phyloP scores from a whole-genome alignment of 2,113 vertebrate species.

The Litocranius walleri region DNA sequence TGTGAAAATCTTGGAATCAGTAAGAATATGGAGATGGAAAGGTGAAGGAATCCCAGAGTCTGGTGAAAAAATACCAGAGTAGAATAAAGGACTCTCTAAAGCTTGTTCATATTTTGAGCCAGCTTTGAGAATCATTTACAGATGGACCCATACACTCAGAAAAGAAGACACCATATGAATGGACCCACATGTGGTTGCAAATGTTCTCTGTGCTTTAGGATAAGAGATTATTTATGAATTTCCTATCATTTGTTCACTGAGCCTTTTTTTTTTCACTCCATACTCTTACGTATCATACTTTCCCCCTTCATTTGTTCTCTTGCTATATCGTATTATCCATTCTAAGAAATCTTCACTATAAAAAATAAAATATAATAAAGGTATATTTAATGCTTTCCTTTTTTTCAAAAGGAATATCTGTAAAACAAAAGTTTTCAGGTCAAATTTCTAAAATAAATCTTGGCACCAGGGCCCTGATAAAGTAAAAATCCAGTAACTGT shows the following conservation, averaged over 20 bases:
- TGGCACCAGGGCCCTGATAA: background rate
- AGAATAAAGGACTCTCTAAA: background rate
- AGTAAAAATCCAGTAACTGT: background rate
- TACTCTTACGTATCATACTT: background rate
- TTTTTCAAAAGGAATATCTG: background rate
- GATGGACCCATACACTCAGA: background rate
- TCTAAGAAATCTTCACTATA: background rate
- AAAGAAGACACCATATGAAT: background rate
- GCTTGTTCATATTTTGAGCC: background rate
- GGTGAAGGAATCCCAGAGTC: background rate
- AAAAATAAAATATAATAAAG: background rate
- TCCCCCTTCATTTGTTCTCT: background rate
- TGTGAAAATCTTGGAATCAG: background rate
- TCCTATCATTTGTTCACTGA: background rate
- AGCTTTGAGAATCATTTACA: background rate
- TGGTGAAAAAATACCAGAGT: background rate
- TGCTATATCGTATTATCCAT: background rate
- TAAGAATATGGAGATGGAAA: background rate
- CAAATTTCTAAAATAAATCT: background rate
- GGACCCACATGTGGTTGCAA: background rate
- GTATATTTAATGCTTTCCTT: background rate
- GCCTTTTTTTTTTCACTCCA: background rate
- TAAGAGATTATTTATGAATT: background rate
- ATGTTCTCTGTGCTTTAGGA: background rate
- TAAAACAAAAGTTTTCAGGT: conserved; percentile 19